phyloP scores from a whole-genome alignment of 30 jellyfish, hydroid and myxozoan species.

The Aurelia coerulea region DNA sequence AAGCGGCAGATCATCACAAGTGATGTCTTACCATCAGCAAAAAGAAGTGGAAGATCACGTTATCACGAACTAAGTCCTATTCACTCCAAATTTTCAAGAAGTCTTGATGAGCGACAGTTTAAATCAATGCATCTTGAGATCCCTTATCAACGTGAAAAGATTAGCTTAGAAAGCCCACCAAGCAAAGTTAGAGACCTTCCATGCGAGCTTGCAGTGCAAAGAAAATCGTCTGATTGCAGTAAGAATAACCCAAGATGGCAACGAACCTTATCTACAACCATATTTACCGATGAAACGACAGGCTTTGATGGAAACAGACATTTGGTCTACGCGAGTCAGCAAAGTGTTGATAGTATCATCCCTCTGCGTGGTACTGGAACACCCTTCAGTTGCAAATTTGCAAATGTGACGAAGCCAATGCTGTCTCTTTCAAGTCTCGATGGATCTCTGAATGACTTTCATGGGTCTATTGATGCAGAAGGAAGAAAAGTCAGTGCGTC shows the following conservation, averaged over 20 bases:
- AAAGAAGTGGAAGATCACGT: no score
- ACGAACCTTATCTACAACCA: not conserved
- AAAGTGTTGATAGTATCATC: no score
- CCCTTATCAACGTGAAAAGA: not conserved
- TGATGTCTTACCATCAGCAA: no score
- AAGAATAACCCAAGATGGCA: conserved; percentile 6
- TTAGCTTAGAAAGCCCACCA: not conserved
- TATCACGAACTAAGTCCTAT: not conserved
- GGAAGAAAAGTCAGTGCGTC: conserved; percentile 24
- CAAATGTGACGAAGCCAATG: not conserved
- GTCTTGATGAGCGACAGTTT: conserved; percentile 41
- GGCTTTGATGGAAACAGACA: not conserved
- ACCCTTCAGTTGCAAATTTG: no score
- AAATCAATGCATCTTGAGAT: conserved; percentile 27
- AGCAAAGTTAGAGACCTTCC: not conserved
- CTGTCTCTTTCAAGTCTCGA: conserved; percentile 24
- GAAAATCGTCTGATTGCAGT: conserved; percentile 44
- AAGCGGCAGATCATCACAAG: no score
- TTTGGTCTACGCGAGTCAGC: no score
- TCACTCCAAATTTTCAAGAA: conserved; percentile 18
- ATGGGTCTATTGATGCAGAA: not conserved
- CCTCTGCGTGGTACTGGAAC: no score
- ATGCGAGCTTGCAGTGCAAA: not conserved
- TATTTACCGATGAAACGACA: not conserved
- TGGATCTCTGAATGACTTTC: conserved; percentile 18